phyloP scores from a whole-genome alignment of 2,797 vertebrate genomes.

The Lagocephalus sceleratus region DNA sequence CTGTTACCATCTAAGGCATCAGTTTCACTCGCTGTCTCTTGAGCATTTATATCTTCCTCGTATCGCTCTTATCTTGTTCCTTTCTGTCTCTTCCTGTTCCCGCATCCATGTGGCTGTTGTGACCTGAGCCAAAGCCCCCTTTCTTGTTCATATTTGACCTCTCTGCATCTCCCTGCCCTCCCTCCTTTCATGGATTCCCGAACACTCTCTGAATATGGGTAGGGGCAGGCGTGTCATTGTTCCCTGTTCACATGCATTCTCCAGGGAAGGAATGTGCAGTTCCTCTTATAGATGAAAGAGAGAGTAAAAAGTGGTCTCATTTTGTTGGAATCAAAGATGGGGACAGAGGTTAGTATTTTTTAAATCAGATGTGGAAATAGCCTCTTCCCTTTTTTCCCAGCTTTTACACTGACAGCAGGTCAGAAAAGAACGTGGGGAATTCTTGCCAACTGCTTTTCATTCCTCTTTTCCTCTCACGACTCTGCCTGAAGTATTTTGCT shows the following conservation, averaged over 20 bases:
- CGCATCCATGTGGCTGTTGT: slow-evolving; percentile 17
- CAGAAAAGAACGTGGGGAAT: slow-evolving; percentile 37
- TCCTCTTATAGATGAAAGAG: slow-evolving; percentile 24
- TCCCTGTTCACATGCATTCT: slow-evolving; percentile 33
- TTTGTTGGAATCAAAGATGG: slow-evolving; percentile 28
- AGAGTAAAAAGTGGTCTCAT: slow-evolving; percentile 23
- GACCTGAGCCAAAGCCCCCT: slow-evolving; percentile 38
- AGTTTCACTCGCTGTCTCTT: slow-evolving; percentile 7
- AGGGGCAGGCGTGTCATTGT: slow-evolving; percentile 32
- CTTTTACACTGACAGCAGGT: slow-evolving; percentile 47
- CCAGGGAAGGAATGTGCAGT: slow-evolving; percentile 48
- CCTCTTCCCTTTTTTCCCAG: slow-evolving; percentile 6
- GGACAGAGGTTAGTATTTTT: not conserved
- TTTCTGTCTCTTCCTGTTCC: slow-evolving; percentile 15
- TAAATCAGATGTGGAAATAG: not conserved
- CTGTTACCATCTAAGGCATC: slow-evolving; percentile 46
- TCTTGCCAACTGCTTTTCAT: slow-evolving; percentile 35
- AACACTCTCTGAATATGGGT: slow-evolving; percentile 33
- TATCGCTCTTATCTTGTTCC: slow-evolving; percentile 14
- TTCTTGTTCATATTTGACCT: slow-evolving; percentile 39
- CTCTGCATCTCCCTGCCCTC: not conserved
- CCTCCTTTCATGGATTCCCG: slow-evolving; percentile 28
- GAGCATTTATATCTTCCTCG: slow-evolving; percentile 1
- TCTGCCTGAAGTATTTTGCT: slow-evolving; percentile 53
- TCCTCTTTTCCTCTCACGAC: slow-evolving; percentile 14